These are phyloP conservation scores for Clarias fuscus DNA, from an alignment of 2,797 vertebrate genomes.

Conservation along the genomic window DNA sequence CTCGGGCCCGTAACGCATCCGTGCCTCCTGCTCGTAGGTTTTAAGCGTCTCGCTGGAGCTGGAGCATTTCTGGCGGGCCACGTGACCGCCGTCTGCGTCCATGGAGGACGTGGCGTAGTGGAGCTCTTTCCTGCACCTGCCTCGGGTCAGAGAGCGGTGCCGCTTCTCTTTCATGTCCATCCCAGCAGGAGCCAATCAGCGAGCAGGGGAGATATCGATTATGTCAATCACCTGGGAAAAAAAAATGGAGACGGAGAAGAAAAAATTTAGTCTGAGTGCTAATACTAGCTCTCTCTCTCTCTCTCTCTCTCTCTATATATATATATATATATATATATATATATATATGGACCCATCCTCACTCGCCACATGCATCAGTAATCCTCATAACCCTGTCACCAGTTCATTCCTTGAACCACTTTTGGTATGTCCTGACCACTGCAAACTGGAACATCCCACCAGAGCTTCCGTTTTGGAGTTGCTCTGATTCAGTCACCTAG, in stretches of 20 bases:
- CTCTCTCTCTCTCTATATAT: too few relatives aligned
- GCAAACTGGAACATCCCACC: too few relatives aligned
- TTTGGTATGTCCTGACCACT: too few relatives aligned
- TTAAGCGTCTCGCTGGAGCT: slow-evolving; percentile 86
- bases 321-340: too few relatives aligned
- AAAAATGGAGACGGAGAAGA: not conserved
- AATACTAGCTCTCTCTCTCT: too few relatives aligned
- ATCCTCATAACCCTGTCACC: too few relatives aligned
- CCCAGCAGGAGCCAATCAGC: slow-evolving; percentile 13
- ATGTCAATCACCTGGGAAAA: slow-evolving; percentile 36
- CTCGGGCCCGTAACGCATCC: slow-evolving; percentile 82
- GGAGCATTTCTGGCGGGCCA: slow-evolving; percentile 84
- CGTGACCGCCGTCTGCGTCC: slow-evolving; percentile 81
- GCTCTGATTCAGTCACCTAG: too few relatives aligned
- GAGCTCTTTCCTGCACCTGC: slow-evolving; percentile 77
- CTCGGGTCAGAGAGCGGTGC: slow-evolving; percentile 79
- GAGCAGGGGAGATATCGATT: not conserved
- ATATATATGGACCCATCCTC: too few relatives aligned
- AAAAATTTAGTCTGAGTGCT: not conserved
- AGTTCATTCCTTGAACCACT: too few relatives aligned
- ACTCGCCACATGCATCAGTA: too few relatives aligned
- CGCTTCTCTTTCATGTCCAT: slow-evolving; percentile 85
- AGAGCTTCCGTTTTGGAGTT: too few relatives aligned
- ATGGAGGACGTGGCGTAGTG: slow-evolving; percentile 81
- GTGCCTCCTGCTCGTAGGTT: slow-evolving; percentile 78